phyloP scores from a whole-genome alignment of 2,888 invertebrate genomes.

The Tetheella fluctuosa region DNA sequence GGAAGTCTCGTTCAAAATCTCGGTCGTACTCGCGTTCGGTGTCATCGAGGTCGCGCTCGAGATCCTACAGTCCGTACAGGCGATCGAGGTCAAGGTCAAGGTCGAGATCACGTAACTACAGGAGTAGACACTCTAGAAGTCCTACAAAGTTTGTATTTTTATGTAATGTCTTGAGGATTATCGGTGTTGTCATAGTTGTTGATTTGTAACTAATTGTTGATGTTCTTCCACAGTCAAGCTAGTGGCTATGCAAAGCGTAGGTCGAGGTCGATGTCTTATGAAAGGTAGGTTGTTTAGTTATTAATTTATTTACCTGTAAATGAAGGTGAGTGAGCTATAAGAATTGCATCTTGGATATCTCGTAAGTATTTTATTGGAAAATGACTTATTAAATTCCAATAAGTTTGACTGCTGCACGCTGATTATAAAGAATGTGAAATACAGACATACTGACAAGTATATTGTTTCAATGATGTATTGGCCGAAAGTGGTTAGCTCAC shows the following conservation, averaged over 20 bases:
- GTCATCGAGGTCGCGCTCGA: slow-evolving; percentile 46
- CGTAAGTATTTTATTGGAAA: not conserved
- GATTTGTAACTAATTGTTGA: slow-evolving; percentile 32
- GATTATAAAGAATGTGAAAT: too few relatives aligned
- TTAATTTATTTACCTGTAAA: slow-evolving; percentile 29
- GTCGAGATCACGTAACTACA: slow-evolving; percentile 48
- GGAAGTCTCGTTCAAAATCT: slow-evolving; percentile 44
- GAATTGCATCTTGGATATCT: not conserved
- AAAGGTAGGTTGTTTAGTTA: slow-evolving; percentile 70
- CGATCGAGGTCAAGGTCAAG: slow-evolving; percentile 61
- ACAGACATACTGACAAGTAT: too few relatives aligned
- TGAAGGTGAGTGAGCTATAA: slow-evolving; percentile 29
- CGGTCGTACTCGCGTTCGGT: slow-evolving; percentile 12
- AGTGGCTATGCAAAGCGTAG: slow-evolving; percentile 70
- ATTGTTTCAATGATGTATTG: too few relatives aligned
- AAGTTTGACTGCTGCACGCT: too few relatives aligned
- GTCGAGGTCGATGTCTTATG: slow-evolving; percentile 72
- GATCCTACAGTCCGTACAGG: slow-evolving; percentile 64
- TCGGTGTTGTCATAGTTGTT: slow-evolving; percentile 7
- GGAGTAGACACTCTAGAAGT: slow-evolving; percentile 65
- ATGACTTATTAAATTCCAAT: not conserved
- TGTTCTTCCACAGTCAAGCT: slow-evolving; percentile 58
- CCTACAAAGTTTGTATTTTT: slow-evolving; percentile 70
- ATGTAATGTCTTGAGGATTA: slow-evolving; percentile 19
- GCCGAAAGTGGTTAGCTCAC: too few relatives aligned